Evolutionary conservation across 2,113 vertebrate species (phyloP).

Genomic region (Sturnira hondurensis): DNA sequence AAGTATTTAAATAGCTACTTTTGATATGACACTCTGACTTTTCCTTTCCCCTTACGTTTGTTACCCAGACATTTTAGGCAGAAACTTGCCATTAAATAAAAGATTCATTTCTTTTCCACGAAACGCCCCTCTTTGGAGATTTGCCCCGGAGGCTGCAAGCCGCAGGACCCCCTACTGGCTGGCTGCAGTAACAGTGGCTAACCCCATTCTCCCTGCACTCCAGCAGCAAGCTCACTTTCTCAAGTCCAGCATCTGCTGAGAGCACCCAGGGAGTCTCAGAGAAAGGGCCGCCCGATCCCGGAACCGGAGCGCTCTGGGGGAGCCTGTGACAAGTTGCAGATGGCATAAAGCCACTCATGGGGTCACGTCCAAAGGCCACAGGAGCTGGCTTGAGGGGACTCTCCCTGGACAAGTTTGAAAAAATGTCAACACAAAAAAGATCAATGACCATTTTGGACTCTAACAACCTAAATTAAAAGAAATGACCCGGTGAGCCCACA

Average conservation of each 20-base stretch:
- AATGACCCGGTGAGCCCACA: neutral
- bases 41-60: no score
- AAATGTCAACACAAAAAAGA: neutral
- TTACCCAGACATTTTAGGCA: no score
- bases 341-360: neutral
- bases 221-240: neutral
- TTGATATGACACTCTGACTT: no score
- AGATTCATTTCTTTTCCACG: no score
- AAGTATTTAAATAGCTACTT: no score
- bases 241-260: neutral
- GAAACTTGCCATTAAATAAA: no score
- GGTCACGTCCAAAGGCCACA: neutral
- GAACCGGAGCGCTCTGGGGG: neutral
- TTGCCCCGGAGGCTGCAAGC: no score
- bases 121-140: no score
- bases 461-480: neutral
- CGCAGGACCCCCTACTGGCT: no score
- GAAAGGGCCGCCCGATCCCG: neutral
- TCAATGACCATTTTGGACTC: neutral
- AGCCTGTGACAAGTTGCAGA: neutral
- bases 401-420: neutral
- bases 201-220: neutral
- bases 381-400: neutral
- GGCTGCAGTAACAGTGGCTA: no score
- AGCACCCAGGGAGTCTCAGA: neutral